Evolutionary conservation across 2,113 vertebrate genomes (phyloP), one percentile per base, ranked within the genome.

Genomic region (Crocuta crocuta): DNA sequence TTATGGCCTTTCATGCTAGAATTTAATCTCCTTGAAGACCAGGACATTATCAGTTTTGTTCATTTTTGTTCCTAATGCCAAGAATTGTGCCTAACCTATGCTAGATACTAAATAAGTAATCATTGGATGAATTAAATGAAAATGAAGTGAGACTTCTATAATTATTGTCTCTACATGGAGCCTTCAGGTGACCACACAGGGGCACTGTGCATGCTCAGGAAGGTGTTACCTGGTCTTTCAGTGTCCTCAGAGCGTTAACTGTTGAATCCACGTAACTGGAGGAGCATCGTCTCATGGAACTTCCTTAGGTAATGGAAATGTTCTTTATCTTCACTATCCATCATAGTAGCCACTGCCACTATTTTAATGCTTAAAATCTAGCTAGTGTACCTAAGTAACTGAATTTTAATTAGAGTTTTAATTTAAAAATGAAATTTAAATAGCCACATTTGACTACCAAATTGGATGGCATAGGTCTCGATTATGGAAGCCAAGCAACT

Each of bases 401-500:
- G 39, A 61, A 96, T 65, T 89, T 93, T 81, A 48, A 63, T 68
- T 92, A 79, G 12, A 33, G 21, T 66, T 88, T 94, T 55, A 70
- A 74, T 66, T 68, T 31, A 28, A 26, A 78, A 45, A 61, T 85
- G 55, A 39, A 94, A 92, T n/a, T 17, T 66, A 55, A 85, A 66
- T 79, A 39, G 19, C 15, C 7, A 39, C 2, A 39, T 48, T 68
- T 91, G 63, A 66, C 86, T 91, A 68, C 13, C 12, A 63, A 89
- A 87, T 73, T 86, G 31, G 50, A 26, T 11, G 68, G 10, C 35
- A 39, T 1, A 33, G 33, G 4, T 50, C 65, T 70, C 43, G 43
- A 50, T 81, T 21, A 45, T 33, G 92, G 53, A 15, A 26, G 5
- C 2, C 45, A 95, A 66, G 16, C 35, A 12, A 61, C 28, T 28